Evolutionary conservation across 2,888 invertebrate species (phyloP), one percentile per base, ranked within the genome.

Genomic region (Podotricha telesiphe): DNA sequence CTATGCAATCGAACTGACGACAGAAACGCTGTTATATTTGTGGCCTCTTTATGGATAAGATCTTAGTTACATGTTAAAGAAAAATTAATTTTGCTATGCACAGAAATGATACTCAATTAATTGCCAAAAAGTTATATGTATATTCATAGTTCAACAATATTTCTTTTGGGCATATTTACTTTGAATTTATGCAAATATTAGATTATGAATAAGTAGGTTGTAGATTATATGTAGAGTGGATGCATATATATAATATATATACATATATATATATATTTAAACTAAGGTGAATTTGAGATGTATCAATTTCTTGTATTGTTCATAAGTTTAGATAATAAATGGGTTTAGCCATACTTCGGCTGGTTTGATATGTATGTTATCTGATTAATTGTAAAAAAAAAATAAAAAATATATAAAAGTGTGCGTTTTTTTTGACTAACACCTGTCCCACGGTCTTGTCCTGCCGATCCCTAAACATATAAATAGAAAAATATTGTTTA

Each of bases 41-140:
- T 93, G 92, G 93, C 93, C 93, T 93, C 91, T 91, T 91, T 91
- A 91, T 89, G 82, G 88, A 91, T 93, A 92, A 93, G 91, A 91
- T 92, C 91, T 93, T 91, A 91, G 93, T 93, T 93, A 93, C 91
- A 91, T 91, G 86, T 91, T 91, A 89, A 93, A 91, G 87, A 87
- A 91, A 91, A 91, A 88, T 91, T 90, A 91, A 81, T 91, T 91
- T 93, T 93, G 92, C 92, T 93, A 92, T 93, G 93, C 93, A 93
- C 93, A 93, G 89, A 93, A 92, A 93, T 93, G 93, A 93, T 93
- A 93, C 93, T 93, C 93, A 93, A 90, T 93, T 91, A 92, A 93
- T 93, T 93, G 93, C 93, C 93, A 93, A 93, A 93, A 93, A 93
- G 91, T 93, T 89, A 92, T 91, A 91, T 92, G 86, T 88, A 91